These are phyloP conservation scores for Globia sparganii DNA, from an alignment of 2,888 invertebrate species.

Conservation along the genomic window DNA sequence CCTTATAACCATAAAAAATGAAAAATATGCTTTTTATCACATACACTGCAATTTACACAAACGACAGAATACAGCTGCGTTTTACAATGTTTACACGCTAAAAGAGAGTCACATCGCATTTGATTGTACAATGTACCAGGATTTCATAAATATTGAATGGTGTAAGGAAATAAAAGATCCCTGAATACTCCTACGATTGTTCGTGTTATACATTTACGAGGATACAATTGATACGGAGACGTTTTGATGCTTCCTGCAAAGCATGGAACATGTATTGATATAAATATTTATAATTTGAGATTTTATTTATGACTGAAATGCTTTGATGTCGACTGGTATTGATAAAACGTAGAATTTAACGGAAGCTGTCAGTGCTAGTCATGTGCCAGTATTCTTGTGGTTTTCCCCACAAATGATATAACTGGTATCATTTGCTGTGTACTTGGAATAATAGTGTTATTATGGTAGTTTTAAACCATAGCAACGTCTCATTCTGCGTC, in stretches of 20 bases:
- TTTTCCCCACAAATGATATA: neutral
- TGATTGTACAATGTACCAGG: conserved; percentile 58
- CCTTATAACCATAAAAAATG: neutral
- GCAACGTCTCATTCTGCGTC: neutral
- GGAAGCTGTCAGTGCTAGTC: neutral
- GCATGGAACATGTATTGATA: conserved; percentile 13
- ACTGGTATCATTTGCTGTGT: neutral
- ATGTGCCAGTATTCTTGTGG: neutral
- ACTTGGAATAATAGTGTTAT: conserved; percentile 5
- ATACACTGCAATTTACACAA: conserved; percentile 21
- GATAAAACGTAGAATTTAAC: conserved; percentile 5
- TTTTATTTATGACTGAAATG: conserved; percentile 26
- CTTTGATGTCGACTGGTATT: conserved; percentile 23
- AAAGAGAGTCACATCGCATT: conserved; percentile 53
- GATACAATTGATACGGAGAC: conserved; percentile 56
- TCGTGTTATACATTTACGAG: conserved; percentile 60
- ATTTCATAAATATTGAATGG: conserved; percentile 59
- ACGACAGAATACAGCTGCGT: conserved; percentile 65
- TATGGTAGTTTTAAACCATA: conserved; percentile 13
- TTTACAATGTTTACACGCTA: conserved; percentile 68
- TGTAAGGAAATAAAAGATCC: conserved; percentile 59
- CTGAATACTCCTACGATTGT: conserved; percentile 52
- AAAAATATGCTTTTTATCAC: conserved; percentile 9
- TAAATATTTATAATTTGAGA: conserved; percentile 54
- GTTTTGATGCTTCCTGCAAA: conserved; percentile 54